Evolutionary conservation across 2,888 invertebrate species (phyloP).

Genomic region (Drosophila melanocephala): DNA sequence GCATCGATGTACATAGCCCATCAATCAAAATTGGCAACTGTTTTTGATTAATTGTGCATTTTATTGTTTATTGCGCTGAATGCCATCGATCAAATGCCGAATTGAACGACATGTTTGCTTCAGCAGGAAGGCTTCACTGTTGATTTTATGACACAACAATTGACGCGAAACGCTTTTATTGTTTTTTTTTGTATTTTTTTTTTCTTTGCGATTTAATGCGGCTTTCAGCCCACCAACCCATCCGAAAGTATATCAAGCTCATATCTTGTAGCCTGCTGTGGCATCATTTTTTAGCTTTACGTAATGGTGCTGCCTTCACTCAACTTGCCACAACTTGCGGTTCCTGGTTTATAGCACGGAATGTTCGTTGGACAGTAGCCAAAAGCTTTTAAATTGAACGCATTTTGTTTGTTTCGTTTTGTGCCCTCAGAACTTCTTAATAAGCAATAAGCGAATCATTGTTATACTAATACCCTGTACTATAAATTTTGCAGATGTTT

Average conservation of each 20-base stretch:
- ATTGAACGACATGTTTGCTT: conserved; percentile 6
- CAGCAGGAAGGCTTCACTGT: conserved; percentile 44
- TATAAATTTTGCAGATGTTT: background rate
- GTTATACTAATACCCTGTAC: background rate
- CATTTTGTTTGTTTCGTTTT: conserved; percentile 26
- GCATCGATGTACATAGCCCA: conserved; percentile 56
- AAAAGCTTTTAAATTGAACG: conserved; percentile 36
- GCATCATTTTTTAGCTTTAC: conserved; percentile 30
- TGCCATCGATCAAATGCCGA: conserved; percentile 68
- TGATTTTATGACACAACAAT: conserved; percentile 81
- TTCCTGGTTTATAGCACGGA: background rate
- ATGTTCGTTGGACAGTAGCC: conserved; percentile 21
- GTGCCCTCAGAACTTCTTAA: conserved; percentile 27
- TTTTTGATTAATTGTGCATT: conserved; percentile 78
- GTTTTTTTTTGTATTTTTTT: background rate
- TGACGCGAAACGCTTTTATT: conserved; percentile 72
- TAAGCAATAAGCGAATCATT: conserved; percentile 28
- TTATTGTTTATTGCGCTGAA: conserved; percentile 71
- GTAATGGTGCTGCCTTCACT: conserved; percentile 17
- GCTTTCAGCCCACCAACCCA: background rate
- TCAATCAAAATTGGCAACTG: conserved; percentile 72
- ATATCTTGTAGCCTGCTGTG: conserved; percentile 34
- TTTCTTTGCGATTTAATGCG: background rate
- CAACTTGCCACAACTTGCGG: conserved; percentile 18
- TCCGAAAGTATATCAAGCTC: conserved; percentile 16